These are phyloP conservation scores for Sebastes vulpes DNA, from an alignment of 2,797 vertebrate genomes.

Conservation along the genomic window DNA sequence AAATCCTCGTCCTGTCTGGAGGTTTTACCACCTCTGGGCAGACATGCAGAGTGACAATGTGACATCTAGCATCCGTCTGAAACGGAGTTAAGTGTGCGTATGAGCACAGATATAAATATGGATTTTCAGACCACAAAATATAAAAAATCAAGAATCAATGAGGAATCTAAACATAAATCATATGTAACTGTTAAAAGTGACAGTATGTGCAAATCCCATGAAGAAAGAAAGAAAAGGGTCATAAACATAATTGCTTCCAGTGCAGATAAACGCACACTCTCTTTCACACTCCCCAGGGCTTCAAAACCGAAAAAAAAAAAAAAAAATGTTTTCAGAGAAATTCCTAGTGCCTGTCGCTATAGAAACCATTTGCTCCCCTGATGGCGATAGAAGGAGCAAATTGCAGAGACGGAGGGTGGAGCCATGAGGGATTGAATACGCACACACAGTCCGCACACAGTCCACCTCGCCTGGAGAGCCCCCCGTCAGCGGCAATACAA, in stretches of 20 bases:
- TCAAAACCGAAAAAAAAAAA: slow-evolving; percentile 38
- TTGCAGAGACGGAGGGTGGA: slow-evolving; percentile 63
- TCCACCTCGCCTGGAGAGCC: slow-evolving; percentile 20
- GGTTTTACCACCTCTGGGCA: slow-evolving; percentile 26
- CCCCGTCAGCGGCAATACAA: slow-evolving; percentile 41
- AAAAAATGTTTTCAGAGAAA: slow-evolving; percentile 50
- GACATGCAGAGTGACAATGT: slow-evolving; percentile 21
- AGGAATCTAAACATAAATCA: background rate
- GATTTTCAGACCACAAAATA: background rate
- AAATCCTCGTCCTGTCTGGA: slow-evolving; percentile 16
- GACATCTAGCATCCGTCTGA: slow-evolving; percentile 20
- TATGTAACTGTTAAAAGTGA: background rate
- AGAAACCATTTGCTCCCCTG: slow-evolving; percentile 81
- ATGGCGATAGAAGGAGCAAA: slow-evolving; percentile 80
- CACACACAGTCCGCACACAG: background rate
- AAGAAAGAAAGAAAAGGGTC: slow-evolving; percentile 1
- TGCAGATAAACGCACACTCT: background rate
- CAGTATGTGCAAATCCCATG: background rate
- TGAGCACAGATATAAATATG: background rate
- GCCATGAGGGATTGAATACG: slow-evolving; percentile 37
- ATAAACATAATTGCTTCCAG: slow-evolving; percentile 11
- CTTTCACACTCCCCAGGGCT: background rate
- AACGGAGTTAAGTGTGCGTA: background rate
- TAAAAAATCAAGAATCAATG: background rate
- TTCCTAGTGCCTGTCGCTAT: slow-evolving; percentile 74